Conservation (phyloP, 2,113 vertebrate genomes). For the Phycodurus eques region DNA sequence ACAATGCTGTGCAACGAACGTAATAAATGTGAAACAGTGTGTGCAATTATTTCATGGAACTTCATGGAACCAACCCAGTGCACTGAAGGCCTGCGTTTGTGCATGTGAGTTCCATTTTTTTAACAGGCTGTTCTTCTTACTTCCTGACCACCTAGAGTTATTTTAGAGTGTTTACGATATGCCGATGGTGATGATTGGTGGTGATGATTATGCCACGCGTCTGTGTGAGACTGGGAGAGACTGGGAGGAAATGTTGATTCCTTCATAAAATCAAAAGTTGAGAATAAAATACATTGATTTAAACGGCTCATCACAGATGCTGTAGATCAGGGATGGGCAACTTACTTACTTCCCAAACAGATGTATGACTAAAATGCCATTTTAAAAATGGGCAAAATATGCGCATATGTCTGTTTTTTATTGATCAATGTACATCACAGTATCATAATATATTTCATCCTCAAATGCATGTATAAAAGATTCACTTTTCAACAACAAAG, state of each 20-base stretch:
- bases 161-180: conserved; percentile 63
- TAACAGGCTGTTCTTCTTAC: conserved; percentile 69
- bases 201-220: conserved; percentile 29
- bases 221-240: conserved; percentile 4
- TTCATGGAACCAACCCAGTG: conserved; percentile 56
- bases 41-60: conserved; percentile 75
- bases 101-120: conserved; percentile 47
- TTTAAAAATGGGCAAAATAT: too few species aligned
- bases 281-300: conserved; percentile 15
- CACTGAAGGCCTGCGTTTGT: conserved; percentile 68
- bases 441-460: too few species aligned
- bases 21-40: conserved; percentile 73
- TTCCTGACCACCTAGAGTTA: conserved; percentile 55
- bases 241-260: conserved; percentile 31
- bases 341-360: too few species aligned
- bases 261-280: conserved; percentile 3
- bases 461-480: too few species aligned
- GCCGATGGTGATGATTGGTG: too few species aligned
- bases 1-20: conserved; percentile 71
- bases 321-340: not conserved
- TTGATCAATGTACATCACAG: too few species aligned
- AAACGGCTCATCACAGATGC: not conserved
- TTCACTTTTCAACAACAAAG: too few species aligned
- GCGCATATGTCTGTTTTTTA: too few species aligned
- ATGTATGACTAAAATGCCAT: too few species aligned